These are phyloP conservation scores for Pogonomyrmex californicus DNA, from an alignment of 1,140 invertebrate genomes.

Conservation along the genomic window DNA sequence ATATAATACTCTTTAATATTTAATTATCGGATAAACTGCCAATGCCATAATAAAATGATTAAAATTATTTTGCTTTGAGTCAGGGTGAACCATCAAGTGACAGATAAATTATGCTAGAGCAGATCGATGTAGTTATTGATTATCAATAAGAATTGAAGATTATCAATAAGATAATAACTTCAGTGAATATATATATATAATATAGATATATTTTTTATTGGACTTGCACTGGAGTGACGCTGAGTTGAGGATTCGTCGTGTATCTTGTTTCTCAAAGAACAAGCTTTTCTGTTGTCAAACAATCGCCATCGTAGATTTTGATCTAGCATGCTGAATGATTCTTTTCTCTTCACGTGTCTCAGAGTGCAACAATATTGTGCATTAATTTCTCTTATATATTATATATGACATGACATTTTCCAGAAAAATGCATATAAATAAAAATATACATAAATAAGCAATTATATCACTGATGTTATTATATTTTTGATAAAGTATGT, in stretches of 20 bases:
- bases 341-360: too few relatives aligned
- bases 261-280: too few relatives aligned
- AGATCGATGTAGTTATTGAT: constrained; percentile 45
- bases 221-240: too few relatives aligned
- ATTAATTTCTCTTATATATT: background rate
- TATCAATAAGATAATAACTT: constrained; percentile 69
- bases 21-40: background rate
- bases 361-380: too few relatives aligned
- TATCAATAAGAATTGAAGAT: constrained; percentile 68
- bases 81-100: constrained; percentile 50
- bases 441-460: constrained; percentile 24
- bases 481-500: constrained; percentile 39
- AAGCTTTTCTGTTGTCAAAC: too few relatives aligned
- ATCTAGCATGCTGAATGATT: too few relatives aligned
- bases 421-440: background rate
- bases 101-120: constrained; percentile 52
- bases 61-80: constrained; percentile 51
- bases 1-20: background rate
- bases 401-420: background rate
- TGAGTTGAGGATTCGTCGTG: too few relatives aligned
- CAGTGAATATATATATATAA: constrained; percentile 46
- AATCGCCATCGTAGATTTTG: too few relatives aligned
- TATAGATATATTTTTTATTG: too few relatives aligned
- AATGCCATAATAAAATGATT: constrained; percentile 7
- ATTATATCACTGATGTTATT: constrained; percentile 50